Evolutionary conservation across 2,797 vertebrate species (phyloP).

Genomic region (Sarcophilus harrisii): DNA sequence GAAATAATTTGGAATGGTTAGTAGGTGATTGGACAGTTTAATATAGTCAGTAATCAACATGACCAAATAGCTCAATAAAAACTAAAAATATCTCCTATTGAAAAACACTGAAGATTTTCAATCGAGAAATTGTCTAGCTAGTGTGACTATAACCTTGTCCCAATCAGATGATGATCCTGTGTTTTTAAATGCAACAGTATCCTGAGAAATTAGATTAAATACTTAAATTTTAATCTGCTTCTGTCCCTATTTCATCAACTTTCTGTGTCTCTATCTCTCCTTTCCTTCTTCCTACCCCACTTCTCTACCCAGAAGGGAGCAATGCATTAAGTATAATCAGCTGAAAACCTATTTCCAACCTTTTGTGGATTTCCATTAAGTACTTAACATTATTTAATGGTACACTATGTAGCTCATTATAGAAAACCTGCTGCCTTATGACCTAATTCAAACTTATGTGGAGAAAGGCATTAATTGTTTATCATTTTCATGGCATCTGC

Average conservation of each 20-base stretch:
- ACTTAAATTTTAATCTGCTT: not conserved
- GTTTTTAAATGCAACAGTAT: not conserved
- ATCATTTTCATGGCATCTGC: not conserved
- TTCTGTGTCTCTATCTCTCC: not conserved
- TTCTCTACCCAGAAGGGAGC: not conserved
- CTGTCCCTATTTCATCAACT: not conserved
- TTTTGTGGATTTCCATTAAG: conserved; percentile 45
- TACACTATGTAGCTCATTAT: conserved; percentile 48
- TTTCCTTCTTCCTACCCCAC: not conserved
- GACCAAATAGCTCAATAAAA: not conserved
- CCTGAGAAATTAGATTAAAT: not conserved
- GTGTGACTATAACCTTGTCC: not conserved
- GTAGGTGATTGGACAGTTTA: not conserved
- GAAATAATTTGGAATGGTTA: not conserved
- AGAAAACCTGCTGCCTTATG: conserved; percentile 21
- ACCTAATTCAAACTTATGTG: not conserved
- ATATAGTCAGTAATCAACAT: not conserved
- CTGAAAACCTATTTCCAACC: not conserved
- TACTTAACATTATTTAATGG: conserved; percentile 44
- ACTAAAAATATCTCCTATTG: not conserved
- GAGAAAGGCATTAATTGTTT: conserved; percentile 41
- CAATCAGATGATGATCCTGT: not conserved
- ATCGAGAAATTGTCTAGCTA: not conserved
- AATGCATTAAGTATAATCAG: conserved; percentile 3
- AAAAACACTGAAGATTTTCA: not conserved